Base-by-base conservation (phyloP, 2,888 invertebrate species). In the Griposia aprilina region DNA sequence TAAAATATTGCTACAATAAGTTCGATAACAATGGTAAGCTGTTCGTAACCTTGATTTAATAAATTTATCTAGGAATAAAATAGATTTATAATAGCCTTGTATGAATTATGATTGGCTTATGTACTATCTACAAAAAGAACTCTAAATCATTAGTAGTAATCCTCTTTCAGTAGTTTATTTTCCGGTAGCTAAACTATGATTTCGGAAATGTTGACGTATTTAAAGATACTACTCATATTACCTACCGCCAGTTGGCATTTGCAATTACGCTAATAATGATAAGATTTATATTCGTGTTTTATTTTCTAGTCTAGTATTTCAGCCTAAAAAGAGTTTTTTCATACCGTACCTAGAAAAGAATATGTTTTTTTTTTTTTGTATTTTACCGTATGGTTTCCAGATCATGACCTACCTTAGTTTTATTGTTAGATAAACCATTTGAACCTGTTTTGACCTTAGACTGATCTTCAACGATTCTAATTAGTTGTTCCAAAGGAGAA, bases 1-100 rank as follows among this genome's bases (percentile, higher is more conserved):
- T 30, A 30, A 74, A 41, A 41, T 48, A 8, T 26, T 45, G 45
- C 10, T 23, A 36, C 36, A 52, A 50, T 50, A 41, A 41, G 15
- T 50, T 45, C 30, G 23, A 72, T 83, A 59, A 52, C 17, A 57
- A 62, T 26, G 6, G 20, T 80, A 26, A n/a, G 6, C 26, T 45
- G 26, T 20, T 59, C 7, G 15, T 74, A 7, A 6, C 45, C 57
- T 55, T 68, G 23, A 50, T 67, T 67, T 50, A 15, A 48, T 60
- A 13, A 36, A 41, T 50, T 48, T 2, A 20, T 48, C 20, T 15
- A 30, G 23, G 41, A 17, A 60, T 17, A 17, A 1, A 45, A 45
- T 72, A 5, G 45, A 30, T n/a, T 48, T 45, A 17, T n/a, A 36
- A 36, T 52, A 55, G 15, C 17, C 6, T 30, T n/a, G 52, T 41